Conservation (phyloP, 2,888 invertebrate species). For the Clepsis dumicolana region DNA sequence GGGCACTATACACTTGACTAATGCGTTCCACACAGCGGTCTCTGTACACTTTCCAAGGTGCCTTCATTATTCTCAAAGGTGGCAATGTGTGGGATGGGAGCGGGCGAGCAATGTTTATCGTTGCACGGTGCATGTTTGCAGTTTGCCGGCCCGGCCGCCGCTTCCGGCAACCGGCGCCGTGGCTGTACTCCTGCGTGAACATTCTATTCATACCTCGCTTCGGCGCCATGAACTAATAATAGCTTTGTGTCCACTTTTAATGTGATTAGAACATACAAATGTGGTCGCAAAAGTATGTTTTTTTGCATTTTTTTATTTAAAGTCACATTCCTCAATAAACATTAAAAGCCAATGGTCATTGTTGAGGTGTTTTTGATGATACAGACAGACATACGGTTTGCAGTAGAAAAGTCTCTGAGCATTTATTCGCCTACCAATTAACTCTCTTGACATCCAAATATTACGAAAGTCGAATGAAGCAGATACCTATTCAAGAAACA, state of each 20-base stretch:
- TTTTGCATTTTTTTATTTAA: too few relatives aligned
- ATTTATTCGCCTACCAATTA: too few relatives aligned
- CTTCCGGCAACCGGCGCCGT: conserved; percentile 32
- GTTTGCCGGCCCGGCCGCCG: conserved; percentile 22
- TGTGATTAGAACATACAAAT: background rate
- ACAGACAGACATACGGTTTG: too few relatives aligned
- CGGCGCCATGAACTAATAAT: conserved; percentile 17
- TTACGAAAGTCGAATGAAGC: background rate
- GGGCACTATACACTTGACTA: background rate
- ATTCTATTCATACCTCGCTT: conserved; percentile 15
- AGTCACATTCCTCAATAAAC: too few relatives aligned
- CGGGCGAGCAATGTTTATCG: conserved; percentile 22
- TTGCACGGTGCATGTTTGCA: conserved; percentile 11
- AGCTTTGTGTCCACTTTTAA: conserved; percentile 11
- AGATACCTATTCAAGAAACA: background rate
- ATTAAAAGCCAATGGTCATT: too few relatives aligned
- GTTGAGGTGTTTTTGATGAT: too few relatives aligned
- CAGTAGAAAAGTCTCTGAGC: too few relatives aligned
- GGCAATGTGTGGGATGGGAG: conserved; percentile 4
- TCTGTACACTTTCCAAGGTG: background rate
- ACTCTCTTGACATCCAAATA: background rate
- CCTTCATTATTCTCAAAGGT: conserved; percentile 20
- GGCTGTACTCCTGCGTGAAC: conserved; percentile 20
- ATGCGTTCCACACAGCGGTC: background rate
- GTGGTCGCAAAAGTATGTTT: background rate